Conservation (phyloP, 2,797 vertebrate genomes). For the Champsocephalus gunnari region DNA sequence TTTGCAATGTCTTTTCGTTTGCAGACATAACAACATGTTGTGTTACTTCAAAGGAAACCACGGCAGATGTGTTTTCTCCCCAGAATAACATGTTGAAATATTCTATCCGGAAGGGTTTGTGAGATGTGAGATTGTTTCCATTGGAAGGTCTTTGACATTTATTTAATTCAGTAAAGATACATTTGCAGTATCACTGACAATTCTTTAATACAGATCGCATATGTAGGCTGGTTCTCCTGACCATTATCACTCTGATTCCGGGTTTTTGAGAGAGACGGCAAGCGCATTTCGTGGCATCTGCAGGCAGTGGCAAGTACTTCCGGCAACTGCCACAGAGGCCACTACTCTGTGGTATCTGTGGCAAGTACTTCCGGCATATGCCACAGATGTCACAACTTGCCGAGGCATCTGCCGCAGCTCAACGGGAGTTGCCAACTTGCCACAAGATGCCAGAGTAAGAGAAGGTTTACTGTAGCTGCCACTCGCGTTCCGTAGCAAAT, state of each 20-base stretch:
- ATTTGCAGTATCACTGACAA: not conserved
- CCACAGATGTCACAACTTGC: too few species aligned
- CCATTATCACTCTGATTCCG: not conserved
- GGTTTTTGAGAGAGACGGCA: not conserved
- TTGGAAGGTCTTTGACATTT: constrained; percentile 8
- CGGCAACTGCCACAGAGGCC: too few species aligned
- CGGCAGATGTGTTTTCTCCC: constrained; percentile 55
- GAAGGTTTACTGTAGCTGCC: too few species aligned
- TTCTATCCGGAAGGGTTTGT: constrained; percentile 21
- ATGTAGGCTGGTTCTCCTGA: not conserved
- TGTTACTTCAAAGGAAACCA: constrained; percentile 58
- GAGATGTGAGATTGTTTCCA: constrained; percentile 25
- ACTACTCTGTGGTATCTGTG: too few species aligned
- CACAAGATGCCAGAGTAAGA: too few species aligned
- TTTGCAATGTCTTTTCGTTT: constrained; percentile 6
- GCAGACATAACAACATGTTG: constrained; percentile 41
- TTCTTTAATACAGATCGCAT: not conserved
- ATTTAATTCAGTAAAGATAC: not conserved
- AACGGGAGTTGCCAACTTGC: too few species aligned
- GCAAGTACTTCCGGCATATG: too few species aligned
- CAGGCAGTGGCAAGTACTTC: too few species aligned
- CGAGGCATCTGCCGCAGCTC: too few species aligned
- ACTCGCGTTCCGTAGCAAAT: too few species aligned
- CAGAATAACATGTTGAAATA: constrained; percentile 53
- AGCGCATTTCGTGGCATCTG: too few species aligned